Evolutionary conservation across 2,113 vertebrate species (phyloP).

Genomic region (Hystrix cristata): DNA sequence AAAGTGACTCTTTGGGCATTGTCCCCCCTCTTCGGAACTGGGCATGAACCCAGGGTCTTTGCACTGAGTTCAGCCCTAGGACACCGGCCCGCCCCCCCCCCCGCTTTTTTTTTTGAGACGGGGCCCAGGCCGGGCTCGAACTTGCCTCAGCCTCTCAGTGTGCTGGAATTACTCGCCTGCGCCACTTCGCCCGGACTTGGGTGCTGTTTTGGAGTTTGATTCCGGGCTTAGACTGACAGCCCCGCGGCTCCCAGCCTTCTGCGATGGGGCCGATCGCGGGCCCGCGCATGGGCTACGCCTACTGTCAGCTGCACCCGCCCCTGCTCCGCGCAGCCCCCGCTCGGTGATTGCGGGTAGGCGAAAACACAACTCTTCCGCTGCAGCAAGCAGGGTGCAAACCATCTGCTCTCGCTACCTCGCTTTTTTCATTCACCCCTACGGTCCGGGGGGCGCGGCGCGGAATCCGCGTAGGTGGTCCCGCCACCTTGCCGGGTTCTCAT

Average conservation of each 20-base stretch:
- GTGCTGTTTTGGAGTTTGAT: background rate
- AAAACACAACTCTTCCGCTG: no score
- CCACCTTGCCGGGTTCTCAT: rapidly evolving
- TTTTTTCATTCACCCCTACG: background rate
- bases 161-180: background rate
- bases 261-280: background rate
- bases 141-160: background rate
- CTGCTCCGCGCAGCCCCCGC: background rate
- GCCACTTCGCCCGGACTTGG: background rate
- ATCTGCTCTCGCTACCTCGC: rapidly evolving
- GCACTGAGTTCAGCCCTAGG: background rate
- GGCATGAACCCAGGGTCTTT: background rate
- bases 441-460: background rate
- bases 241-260: no score
- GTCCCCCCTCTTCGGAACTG: background rate
- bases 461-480: background rate
- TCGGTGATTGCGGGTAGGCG: rapidly evolving
- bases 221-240: rapidly evolving
- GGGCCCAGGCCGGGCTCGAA: background rate
- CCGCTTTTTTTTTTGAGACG: background rate
- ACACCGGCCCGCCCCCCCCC: background rate
- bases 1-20: background rate
- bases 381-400: background rate
- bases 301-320: background rate
- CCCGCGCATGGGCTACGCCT: background rate